Evolutionary conservation across 1,140 invertebrate species (phyloP), one percentile per base, ranked within the genome.

Genomic region (Sminthurides bifidus): DNA sequence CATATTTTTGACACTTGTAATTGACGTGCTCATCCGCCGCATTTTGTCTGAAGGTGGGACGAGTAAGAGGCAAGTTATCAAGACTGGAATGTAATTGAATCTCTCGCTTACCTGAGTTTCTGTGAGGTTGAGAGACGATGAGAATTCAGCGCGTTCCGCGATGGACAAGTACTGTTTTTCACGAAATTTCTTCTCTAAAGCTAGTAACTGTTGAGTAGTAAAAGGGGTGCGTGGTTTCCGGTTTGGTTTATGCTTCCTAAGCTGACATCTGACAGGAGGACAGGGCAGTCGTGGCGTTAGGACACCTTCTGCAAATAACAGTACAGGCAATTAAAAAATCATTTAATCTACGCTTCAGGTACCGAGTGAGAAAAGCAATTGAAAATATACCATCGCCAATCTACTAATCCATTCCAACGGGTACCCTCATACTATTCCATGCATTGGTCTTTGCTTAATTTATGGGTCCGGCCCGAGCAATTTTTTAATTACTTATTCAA

Each of bases 221-320:
- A 82, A 83, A 3, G 80, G 80, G 3, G 81, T 82, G 30, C 81
- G 67, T 17, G 80, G 80, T 67, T 82, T 82, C 40, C 80, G 69
- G 70, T 82, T 81, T 48, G 78, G 77, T 66, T 82, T 82, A 70
- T 82, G 80, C 60, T 81, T 80, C 51, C 81, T 60, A 40, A 82
- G 68, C 55, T 78, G 77, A 66, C 78, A 80, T 61, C 79, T 78
- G 46, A 76, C 69, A 31, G 75, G 73, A 38, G 65, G 65, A 44
- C 64, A 64, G 37, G 68, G 68, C 23, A 72, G 54, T 61, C 69
- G 66, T 14, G 70, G 63, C 10, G 68, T 54, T 1, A 67, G 67
- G 43, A 64, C 53, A 38, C 61, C 57, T 62, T 66, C 66, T 69
- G 54, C 44, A 68, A 67, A 29, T 6, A 23, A 45, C 14, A 41